Conservation (phyloP, 2,113 vertebrate species). For the Upupa epops region DNA sequence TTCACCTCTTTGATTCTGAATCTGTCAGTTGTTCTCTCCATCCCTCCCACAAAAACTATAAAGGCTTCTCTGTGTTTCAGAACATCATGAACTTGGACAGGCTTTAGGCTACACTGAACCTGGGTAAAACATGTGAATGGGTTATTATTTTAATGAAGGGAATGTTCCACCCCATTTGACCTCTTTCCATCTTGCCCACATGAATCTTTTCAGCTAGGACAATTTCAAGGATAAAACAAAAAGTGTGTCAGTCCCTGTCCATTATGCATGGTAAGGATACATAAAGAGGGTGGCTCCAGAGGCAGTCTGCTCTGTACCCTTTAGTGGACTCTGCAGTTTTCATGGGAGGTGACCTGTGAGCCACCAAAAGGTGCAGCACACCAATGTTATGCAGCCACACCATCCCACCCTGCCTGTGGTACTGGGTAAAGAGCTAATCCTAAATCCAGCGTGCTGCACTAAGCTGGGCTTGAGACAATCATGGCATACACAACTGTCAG, state of each 20-base stretch:
- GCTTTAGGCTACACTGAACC: not conserved
- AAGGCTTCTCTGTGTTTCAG: not conserved
- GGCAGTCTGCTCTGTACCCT: not conserved
- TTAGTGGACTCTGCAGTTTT: not conserved
- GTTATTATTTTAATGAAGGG: constrained; percentile 7
- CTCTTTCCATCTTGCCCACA: not conserved
- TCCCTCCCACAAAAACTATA: not conserved
- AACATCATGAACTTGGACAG: constrained; percentile 10
- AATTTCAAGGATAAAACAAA: not conserved
- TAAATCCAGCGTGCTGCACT: not conserved
- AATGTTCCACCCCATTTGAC: not conserved
- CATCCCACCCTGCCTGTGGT: not conserved
- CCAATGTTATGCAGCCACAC: not conserved
- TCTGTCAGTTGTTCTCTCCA: not conserved
- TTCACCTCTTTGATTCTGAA: not conserved
- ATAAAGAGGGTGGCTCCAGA: not conserved
- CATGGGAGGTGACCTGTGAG: not conserved
- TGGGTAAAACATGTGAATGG: not conserved
- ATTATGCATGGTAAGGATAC: not conserved
- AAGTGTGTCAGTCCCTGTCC: not conserved
- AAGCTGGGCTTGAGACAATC: not conserved
- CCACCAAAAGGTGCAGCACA: not conserved
- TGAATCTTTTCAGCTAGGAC: not conserved
- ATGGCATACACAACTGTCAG: not conserved
- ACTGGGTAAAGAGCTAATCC: not conserved